phyloP scores from a whole-genome alignment of 2,113 vertebrate genomes.

The Hylia prasina region DNA sequence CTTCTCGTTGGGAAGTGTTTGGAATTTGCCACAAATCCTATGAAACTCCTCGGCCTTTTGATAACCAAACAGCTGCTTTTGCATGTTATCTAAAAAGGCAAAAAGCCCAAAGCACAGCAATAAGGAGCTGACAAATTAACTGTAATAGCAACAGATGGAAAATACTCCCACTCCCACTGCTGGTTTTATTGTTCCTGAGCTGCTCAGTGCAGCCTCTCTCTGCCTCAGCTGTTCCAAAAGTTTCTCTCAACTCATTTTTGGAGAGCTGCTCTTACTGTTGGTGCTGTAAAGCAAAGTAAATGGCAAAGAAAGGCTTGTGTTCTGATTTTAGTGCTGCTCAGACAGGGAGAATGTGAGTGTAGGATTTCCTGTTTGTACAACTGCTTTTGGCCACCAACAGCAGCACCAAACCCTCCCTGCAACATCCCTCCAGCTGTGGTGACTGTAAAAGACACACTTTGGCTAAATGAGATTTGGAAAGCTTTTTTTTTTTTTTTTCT shows the following conservation, averaged over 20 bases:
- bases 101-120: neutral
- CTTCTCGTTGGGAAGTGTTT: slow-evolving; percentile 41
- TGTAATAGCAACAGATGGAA: neutral
- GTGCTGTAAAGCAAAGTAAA: neutral
- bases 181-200: neutral
- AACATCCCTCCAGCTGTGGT: neutral
- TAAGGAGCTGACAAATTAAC: neutral
- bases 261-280: neutral
- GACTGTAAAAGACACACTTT: neutral
- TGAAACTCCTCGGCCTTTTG: slow-evolving; percentile 15
- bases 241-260: neutral
- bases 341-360: neutral
- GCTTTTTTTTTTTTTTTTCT: neutral
- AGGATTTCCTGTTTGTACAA: neutral
- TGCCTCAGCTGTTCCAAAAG: neutral
- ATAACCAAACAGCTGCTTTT: slow-evolving; percentile 7
- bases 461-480: neutral
- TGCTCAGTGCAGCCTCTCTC: neutral
- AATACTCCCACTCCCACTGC: neutral
- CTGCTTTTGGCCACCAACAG: neutral
- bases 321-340: neutral
- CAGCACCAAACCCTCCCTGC: neutral
- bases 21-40: slow-evolving; percentile 26
- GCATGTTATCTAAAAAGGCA: slow-evolving; percentile 9
- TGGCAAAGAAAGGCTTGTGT: neutral